Evolutionary conservation across 2,888 invertebrate species (phyloP).

Genomic region (Hydraecia micacea): DNA sequence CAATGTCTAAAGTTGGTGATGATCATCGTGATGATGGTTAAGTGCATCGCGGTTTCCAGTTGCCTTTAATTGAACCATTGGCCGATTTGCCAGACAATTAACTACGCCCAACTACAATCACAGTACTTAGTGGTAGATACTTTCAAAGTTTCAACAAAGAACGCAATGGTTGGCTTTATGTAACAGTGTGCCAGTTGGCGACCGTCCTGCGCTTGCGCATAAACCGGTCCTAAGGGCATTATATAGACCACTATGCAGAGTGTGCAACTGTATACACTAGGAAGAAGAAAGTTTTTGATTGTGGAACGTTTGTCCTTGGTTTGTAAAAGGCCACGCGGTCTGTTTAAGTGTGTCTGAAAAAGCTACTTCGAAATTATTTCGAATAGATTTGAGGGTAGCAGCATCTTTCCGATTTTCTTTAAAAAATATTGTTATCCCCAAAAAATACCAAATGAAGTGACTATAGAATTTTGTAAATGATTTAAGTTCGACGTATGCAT

Average conservation of each 20-base stretch:
- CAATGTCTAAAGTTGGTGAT: too few species aligned
- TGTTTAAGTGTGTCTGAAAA: background rate
- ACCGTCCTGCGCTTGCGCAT: constrained; percentile 52
- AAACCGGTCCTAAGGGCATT: constrained; percentile 74
- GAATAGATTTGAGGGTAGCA: background rate
- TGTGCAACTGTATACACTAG: constrained; percentile 20
- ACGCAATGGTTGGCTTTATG: constrained; percentile 48
- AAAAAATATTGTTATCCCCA: background rate
- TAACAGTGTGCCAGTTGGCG: constrained; percentile 54
- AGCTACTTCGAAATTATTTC: background rate
- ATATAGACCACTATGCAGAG: constrained; percentile 67
- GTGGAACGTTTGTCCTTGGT: constrained; percentile 26
- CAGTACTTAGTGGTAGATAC: constrained; percentile 16
- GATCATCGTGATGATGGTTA: background rate
- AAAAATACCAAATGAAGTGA: background rate
- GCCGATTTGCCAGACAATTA: background rate
- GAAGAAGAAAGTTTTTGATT: constrained; percentile 51
- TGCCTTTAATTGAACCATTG: background rate
- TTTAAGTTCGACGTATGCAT: background rate
- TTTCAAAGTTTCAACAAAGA: constrained; percentile 57
- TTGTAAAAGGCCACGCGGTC: background rate
- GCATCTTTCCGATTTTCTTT: background rate
- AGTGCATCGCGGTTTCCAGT: background rate
- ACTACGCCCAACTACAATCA: constrained; percentile 11
- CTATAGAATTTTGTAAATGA: background rate